A percentile compares a stretch with the other conserved stretches of the same genome.
Conservation (phyloP, 2,113 vertebrate genomes). For the Ursus arctos region DNA sequence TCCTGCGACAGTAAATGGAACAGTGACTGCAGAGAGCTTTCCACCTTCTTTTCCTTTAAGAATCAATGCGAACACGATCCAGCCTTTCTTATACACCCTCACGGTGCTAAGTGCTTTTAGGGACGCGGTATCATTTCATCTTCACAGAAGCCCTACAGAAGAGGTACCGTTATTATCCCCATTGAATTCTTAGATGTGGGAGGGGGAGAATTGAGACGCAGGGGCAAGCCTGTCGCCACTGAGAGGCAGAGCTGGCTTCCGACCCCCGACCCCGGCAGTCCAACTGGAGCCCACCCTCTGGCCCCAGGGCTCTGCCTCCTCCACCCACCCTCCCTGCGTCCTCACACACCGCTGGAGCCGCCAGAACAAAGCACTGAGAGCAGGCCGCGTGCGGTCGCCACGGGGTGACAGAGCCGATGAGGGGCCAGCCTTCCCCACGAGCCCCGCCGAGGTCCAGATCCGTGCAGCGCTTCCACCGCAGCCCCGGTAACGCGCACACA, state of each 20-base stretch:
- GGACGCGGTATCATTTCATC: neutral
- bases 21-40: too few species aligned
- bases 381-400: neutral
- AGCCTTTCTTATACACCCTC: neutral
- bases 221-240: neutral
- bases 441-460: fast-evolving
- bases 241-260: neutral
- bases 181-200: neutral
- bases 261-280: neutral
- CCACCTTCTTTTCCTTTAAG: neutral
- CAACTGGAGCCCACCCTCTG: neutral
- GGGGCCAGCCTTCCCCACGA: fast-evolving
- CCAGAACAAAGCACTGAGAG: fast-evolving
- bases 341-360: fast-evolving
- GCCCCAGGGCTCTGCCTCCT: neutral
- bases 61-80: neutral
- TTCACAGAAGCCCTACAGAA: neutral
- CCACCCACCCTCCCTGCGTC: fast-evolving
- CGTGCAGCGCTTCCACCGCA: fast-evolving
- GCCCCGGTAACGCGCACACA: neutral
- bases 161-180: neutral
- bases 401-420: fast-evolving
- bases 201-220: neutral
- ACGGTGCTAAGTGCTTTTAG: neutral
- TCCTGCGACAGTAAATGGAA: fast-evolving